Conservation (phyloP, 2,797 vertebrate genomes). For the Smutsia temminckii region DNA sequence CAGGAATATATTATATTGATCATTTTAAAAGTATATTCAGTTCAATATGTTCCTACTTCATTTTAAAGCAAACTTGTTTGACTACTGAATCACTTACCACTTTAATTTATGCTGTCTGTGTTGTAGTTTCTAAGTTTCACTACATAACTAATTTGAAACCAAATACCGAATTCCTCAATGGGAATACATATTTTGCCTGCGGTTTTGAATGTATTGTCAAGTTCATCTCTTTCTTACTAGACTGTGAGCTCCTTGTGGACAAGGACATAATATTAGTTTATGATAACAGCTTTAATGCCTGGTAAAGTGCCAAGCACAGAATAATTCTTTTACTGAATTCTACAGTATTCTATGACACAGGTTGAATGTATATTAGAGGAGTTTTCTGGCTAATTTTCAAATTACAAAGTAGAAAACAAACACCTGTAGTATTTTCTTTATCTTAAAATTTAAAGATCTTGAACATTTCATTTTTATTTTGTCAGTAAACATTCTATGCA, state of each 20-base stretch:
- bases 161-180: background rate
- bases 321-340: background rate
- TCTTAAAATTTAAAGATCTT: constrained; percentile 47
- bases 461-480: constrained; percentile 61
- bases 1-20: constrained; percentile 62
- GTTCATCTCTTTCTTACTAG: constrained; percentile 39
- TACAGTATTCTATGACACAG: background rate
- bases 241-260: constrained; percentile 52
- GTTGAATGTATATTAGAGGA: background rate
- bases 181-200: background rate
- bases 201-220: constrained; percentile 36
- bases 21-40: constrained; percentile 2
- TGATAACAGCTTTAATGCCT: background rate
- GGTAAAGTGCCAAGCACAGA: background rate
- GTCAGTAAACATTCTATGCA: constrained; percentile 80
- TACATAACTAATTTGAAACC: background rate
- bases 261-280: background rate
- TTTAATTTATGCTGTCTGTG: background rate
- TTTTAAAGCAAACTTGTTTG: background rate
- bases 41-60: constrained; percentile 36
- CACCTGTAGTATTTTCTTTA: background rate
- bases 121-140: background rate
- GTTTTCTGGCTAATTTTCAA: constrained; percentile 19
- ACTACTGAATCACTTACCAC: background rate
- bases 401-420: constrained; percentile 32